phyloP scores from a whole-genome alignment of 2,888 invertebrate species.

The Portevinia maculata region DNA sequence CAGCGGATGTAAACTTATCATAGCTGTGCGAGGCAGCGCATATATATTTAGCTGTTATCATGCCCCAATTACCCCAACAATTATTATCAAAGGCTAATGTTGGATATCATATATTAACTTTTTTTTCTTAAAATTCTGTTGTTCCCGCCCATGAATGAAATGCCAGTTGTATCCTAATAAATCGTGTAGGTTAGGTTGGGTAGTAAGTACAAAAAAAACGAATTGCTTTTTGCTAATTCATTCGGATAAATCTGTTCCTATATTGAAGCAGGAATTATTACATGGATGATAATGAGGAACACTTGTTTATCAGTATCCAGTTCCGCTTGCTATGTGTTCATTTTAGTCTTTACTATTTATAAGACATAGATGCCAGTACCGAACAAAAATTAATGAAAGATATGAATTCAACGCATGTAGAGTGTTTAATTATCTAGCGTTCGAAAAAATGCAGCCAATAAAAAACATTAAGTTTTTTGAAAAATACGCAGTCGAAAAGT shows the following conservation, averaged over 20 bases:
- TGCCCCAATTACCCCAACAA: conserved; percentile 47
- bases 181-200: conserved; percentile 1
- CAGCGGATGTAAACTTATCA: conserved; percentile 58
- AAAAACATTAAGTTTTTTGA: neutral
- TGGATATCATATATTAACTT: conserved; percentile 15
- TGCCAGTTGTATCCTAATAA: conserved; percentile 5
- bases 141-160: conserved; percentile 14
- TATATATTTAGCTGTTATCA: conserved; percentile 26
- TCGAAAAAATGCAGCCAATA: neutral
- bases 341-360: conserved; percentile 55
- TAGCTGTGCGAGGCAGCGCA: conserved; percentile 21
- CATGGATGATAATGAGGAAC: conserved; percentile 48
- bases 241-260: conserved; percentile 16
- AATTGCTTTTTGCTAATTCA: neutral
- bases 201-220: neutral
- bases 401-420: neutral
- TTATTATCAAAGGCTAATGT: conserved; percentile 37
- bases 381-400: neutral
- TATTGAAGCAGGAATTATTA: conserved; percentile 36
- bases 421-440: neutral
- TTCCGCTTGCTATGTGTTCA: conserved; percentile 80
- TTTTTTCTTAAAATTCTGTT: neutral
- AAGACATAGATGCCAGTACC: neutral
- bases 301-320: conserved; percentile 77
- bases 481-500: too few relatives aligned